These are phyloP conservation scores for Prolemur simus DNA, from an alignment of 2,113 vertebrate species.

Conservation along the genomic window DNA sequence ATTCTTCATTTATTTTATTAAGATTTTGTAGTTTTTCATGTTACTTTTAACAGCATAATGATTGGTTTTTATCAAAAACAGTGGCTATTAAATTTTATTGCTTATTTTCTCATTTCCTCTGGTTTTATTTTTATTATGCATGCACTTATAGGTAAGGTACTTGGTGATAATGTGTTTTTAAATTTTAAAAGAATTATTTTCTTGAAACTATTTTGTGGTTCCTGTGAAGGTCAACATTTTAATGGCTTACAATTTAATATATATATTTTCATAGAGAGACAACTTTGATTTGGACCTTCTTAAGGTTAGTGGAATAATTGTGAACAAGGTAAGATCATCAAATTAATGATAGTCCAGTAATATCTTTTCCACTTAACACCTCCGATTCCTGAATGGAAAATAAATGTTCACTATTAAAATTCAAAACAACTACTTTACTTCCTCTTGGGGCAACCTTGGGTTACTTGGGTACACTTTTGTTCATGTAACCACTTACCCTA, in stretches of 20 bases:
- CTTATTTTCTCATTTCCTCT: background rate
- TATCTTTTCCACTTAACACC: background rate
- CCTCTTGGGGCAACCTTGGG: background rate
- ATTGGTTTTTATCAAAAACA: background rate
- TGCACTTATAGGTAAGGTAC: background rate
- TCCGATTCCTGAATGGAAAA: background rate
- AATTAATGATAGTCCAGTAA: background rate
- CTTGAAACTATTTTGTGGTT: background rate
- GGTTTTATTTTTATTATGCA: slow-evolving; percentile 24
- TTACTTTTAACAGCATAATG: background rate
- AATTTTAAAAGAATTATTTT: background rate
- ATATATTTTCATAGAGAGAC: background rate
- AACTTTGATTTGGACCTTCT: background rate
- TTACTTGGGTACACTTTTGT: background rate
- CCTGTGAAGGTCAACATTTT: background rate
- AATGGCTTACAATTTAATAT: background rate
- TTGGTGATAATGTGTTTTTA: background rate
- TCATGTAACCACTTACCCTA: background rate
- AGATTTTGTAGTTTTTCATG: background rate
- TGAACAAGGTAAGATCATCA: background rate
- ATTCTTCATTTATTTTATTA: background rate
- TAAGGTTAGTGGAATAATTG: background rate
- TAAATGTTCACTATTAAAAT: background rate
- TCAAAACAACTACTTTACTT: background rate
- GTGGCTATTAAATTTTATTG: background rate